phyloP scores from a whole-genome alignment of 2,888 invertebrate species.

The Oeneis ivallda region DNA sequence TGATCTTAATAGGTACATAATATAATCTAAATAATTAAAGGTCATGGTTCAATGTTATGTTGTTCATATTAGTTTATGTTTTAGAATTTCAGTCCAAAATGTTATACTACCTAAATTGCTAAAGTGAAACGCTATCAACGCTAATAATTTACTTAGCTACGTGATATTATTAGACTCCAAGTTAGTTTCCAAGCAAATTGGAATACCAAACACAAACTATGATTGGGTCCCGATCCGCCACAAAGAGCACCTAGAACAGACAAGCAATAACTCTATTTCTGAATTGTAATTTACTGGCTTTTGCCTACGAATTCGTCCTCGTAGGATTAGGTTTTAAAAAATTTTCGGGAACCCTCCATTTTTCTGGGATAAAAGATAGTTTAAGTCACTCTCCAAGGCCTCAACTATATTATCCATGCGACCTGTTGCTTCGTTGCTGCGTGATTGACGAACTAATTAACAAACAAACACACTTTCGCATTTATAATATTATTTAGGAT shows the following conservation, averaged over 20 bases:
- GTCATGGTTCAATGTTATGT: not conserved
- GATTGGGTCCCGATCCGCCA: slow-evolving; percentile 18
- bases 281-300: not conserved
- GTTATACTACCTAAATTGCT: slow-evolving; percentile 2
- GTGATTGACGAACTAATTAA: too few species aligned
- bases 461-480: too few species aligned
- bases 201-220: slow-evolving; percentile 24
- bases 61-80: not conserved
- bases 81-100: slow-evolving; percentile 3
- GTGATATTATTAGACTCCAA: slow-evolving; percentile 17
- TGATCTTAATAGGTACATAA: not conserved
- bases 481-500: too few species aligned
- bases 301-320: too few species aligned
- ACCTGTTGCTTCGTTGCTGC: too few species aligned
- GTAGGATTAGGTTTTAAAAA: too few species aligned
- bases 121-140: slow-evolving; percentile 10
- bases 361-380: not conserved
- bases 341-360: too few species aligned
- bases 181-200: slow-evolving; percentile 25
- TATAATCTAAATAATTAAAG: too few species aligned
- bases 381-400: not conserved
- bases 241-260: not conserved
- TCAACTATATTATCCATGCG: too few species aligned
- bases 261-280: not conserved
- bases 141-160: slow-evolving; percentile 20